These are phyloP conservation scores for Hemitrygon akajei DNA, from an alignment of 2,797 vertebrate species.

Conservation along the genomic window DNA sequence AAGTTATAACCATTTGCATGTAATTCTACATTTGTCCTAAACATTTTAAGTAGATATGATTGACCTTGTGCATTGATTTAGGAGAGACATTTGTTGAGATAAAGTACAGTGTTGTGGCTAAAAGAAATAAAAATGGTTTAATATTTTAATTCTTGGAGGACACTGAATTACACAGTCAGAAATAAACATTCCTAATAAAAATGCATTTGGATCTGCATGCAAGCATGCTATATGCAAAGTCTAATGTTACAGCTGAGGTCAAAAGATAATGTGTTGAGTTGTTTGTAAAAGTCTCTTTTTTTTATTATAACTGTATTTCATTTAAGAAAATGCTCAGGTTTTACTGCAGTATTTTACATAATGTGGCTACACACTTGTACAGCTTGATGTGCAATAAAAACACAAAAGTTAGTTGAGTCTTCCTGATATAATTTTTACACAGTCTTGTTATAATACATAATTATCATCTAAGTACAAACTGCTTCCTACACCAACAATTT, in stretches of 20 bases:
- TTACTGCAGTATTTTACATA: conserved; percentile 35
- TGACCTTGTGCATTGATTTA: conserved; percentile 22
- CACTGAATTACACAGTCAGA: conserved; percentile 23
- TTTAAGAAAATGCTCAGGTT: conserved; percentile 31
- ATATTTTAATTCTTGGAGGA: conserved; percentile 33
- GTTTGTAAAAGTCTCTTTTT: conserved; percentile 35
- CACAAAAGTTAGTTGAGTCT: conserved; percentile 67
- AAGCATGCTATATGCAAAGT: conserved; percentile 31
- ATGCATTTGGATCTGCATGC: conserved; percentile 27
- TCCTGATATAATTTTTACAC: conserved; percentile 47
- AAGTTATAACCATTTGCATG: conserved; percentile 21
- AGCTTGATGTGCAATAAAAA: conserved; percentile 77
- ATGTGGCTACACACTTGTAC: conserved; percentile 56
- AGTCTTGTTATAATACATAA: not conserved
- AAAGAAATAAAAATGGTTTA: conserved; percentile 32
- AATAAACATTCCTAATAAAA: conserved; percentile 32
- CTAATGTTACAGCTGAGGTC: conserved; percentile 35
- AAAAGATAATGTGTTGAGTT: conserved; percentile 24
- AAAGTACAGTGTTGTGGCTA: conserved; percentile 30
- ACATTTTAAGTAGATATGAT: conserved; percentile 30
- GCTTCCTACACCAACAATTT: not conserved
- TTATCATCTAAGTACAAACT: not conserved
- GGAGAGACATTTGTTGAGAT: conserved; percentile 33
- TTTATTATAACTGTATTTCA: conserved; percentile 24
- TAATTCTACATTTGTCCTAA: conserved; percentile 32